phyloP scores from a whole-genome alignment of 2,888 invertebrate species.

The Papilio elwesi region DNA sequence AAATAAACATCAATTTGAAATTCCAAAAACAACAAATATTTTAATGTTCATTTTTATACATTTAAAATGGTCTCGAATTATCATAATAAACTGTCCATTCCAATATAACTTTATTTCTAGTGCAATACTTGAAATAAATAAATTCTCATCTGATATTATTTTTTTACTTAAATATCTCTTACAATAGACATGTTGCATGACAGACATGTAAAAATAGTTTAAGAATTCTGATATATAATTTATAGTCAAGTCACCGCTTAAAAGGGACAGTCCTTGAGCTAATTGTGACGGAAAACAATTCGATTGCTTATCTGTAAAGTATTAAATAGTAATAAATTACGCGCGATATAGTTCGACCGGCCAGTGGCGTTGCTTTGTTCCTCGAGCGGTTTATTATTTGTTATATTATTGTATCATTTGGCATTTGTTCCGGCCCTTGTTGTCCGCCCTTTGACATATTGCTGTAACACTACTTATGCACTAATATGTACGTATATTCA shows the following conservation, averaged over 20 bases:
- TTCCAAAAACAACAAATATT: background rate
- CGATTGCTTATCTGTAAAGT: conserved; percentile 58
- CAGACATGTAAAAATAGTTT: conserved; percentile 38
- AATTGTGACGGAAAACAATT: conserved; percentile 55
- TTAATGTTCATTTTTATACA: background rate
- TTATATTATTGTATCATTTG: conserved; percentile 58
- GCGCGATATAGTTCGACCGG: conserved; percentile 51
- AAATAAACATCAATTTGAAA: background rate
- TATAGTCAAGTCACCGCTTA: conserved; percentile 38
- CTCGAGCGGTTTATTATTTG: conserved; percentile 48
- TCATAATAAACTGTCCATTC: conserved; percentile 29
- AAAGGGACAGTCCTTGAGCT: conserved; percentile 62
- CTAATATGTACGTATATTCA: background rate
- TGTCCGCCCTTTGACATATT: conserved; percentile 60
- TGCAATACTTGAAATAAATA: background rate
- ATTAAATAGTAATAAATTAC: conserved; percentile 60
- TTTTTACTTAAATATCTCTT: conserved; percentile 48
- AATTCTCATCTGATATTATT: conserved; percentile 40
- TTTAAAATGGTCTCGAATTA: background rate
- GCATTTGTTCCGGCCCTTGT: conserved; percentile 67
- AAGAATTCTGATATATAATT: conserved; percentile 36
- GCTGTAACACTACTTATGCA: conserved; percentile 50
- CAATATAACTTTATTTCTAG: background rate
- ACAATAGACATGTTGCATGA: conserved; percentile 38
- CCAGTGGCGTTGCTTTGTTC: conserved; percentile 48